These are phyloP conservation scores for Cliona cf. orientalis DNA, from an alignment of 37 sponge, comb jelly and placozoan genomes.

Conservation along the genomic window DNA sequence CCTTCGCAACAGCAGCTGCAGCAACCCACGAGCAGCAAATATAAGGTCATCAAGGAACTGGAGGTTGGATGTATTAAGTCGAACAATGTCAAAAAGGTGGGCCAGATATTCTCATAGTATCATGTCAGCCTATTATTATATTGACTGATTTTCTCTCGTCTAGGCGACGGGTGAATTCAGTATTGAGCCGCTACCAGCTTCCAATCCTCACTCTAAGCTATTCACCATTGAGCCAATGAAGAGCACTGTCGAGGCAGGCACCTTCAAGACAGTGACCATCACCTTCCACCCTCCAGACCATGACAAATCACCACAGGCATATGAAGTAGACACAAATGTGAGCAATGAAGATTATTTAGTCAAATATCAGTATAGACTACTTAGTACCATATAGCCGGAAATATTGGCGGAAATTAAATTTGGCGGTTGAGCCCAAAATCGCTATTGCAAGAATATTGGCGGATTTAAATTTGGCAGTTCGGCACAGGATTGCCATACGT, in stretches of 20 bases:
- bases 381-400: too few species aligned
- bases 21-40: background rate
- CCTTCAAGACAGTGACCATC: conserved; percentile 40
- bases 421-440: too few species aligned
- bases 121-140: background rate
- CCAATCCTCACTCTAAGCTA: conserved; percentile 42
- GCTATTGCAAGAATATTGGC: too few species aligned
- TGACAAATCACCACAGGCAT: background rate
- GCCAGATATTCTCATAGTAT: background rate
- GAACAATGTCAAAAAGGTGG: conserved; percentile 31
- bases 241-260: conserved; percentile 65
- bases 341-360: background rate
- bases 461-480: too few species aligned
- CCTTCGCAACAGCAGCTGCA: too few species aligned
- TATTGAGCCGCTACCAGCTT: conserved; percentile 62
- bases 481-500: too few species aligned
- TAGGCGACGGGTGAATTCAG: conserved; percentile 72
- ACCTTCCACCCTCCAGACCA: conserved; percentile 60
- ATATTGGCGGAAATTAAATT: too few species aligned
- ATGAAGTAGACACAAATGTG: conserved; percentile 57
- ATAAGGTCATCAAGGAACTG: conserved; percentile 15
- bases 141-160: background rate
- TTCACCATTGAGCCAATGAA: conserved; percentile 78
- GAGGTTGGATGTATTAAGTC: conserved; percentile 55
- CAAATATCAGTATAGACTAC: background rate